Percentiles rank a stretch among this genome's conserved stretches.
These are phyloP conservation scores for Morus bassanus DNA, from an alignment of 2,797 vertebrate genomes.

Conservation along the genomic window DNA sequence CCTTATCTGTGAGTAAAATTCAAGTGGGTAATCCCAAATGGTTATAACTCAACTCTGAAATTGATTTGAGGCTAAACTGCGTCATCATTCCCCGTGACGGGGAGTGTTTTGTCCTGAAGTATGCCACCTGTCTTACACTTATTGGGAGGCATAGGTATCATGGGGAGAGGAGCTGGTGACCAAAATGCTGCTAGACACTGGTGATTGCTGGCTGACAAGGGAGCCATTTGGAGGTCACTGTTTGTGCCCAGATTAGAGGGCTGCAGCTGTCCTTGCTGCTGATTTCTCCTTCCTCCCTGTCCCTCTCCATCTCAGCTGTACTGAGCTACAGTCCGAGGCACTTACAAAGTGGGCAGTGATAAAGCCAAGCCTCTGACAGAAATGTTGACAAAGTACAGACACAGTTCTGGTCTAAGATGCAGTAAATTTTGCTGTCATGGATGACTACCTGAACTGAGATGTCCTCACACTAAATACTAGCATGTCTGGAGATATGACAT, in stretches of 20 bases:
- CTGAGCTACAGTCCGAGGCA: background rate
- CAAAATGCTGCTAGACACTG: background rate
- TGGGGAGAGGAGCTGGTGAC: background rate
- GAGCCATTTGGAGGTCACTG: background rate
- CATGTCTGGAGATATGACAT: background rate
- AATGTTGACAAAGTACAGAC: background rate
- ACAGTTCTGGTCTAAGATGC: background rate
- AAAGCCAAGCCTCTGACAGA: background rate
- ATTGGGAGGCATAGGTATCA: background rate
- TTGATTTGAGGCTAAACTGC: background rate
- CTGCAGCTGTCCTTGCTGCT: background rate
- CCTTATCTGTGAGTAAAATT: constrained; percentile 85
- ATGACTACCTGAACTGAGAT: background rate
- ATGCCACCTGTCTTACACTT: background rate
- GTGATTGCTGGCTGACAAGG: background rate
- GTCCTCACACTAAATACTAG: background rate
- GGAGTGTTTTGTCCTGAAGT: background rate
- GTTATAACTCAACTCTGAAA: background rate
- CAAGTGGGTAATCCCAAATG: background rate
- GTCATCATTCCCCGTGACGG: background rate
- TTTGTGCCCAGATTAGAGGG: background rate
- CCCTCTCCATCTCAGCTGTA: background rate
- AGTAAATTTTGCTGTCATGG: background rate
- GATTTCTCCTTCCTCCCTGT: background rate
- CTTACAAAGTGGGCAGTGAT: background rate